Percentiles rank a stretch among this genome's conserved stretches.
phyloP scores from a whole-genome alignment of 2,797 vertebrate species.

The Karalla daura region DNA sequence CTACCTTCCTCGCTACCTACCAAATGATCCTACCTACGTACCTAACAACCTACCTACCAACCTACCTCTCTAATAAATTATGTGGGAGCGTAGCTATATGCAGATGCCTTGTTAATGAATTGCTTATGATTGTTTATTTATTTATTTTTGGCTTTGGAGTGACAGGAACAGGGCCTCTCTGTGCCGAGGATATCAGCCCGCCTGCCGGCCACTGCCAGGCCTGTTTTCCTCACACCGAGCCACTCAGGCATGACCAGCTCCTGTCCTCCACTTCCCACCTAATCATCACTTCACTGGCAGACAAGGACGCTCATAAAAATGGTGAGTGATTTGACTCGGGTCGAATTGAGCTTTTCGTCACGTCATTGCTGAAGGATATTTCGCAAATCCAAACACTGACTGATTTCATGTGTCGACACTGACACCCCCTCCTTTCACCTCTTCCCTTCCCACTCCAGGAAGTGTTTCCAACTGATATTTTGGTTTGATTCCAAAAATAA shows the following conservation, averaged over 20 bases:
- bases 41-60: not conserved
- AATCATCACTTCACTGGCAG: conserved; percentile 72
- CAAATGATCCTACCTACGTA: too few relatives aligned
- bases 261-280: conserved; percentile 64
- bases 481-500: conserved; percentile 20
- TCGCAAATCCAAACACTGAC: conserved; percentile 65
- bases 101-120: too few relatives aligned
- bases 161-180: not conserved
- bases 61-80: too few relatives aligned
- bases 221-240: conserved; percentile 55
- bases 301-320: conserved; percentile 78
- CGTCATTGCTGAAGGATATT: conserved; percentile 75
- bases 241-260: conserved; percentile 55
- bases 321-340: conserved; percentile 70
- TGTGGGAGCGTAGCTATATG: too few relatives aligned
- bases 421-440: too few relatives aligned
- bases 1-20: too few relatives aligned
- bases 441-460: too few relatives aligned
- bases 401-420: conserved; percentile 39
- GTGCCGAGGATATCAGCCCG: conserved; percentile 24
- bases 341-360: conserved; percentile 71
- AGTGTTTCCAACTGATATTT: conserved; percentile 33
- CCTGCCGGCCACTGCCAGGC: conserved; percentile 35
- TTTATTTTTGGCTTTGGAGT: too few relatives aligned
- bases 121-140: too few relatives aligned